These are phyloP conservation scores for Actinostola sp. DNA, from an alignment of 92 coral and sea anemone genomes.

Conservation along the genomic window DNA sequence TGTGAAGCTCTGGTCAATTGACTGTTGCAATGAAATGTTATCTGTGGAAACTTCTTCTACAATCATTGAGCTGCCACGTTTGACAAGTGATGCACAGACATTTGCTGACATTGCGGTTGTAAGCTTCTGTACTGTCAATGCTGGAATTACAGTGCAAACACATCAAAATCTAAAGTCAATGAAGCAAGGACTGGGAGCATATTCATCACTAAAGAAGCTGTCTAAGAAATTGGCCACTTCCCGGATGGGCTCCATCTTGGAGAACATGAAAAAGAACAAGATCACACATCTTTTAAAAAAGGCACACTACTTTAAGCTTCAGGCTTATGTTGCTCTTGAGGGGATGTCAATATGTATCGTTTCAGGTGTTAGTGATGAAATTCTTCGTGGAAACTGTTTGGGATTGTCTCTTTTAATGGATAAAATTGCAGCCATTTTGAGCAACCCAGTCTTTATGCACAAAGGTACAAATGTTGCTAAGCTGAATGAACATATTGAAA, in stretches of 20 bases:
- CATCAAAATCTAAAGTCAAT: slow-evolving; percentile 6
- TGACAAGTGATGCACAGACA: not conserved
- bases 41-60: not conserved
- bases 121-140: slow-evolving; percentile 13
- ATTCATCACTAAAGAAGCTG: slow-evolving; percentile 4
- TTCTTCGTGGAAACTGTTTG: slow-evolving; percentile 24
- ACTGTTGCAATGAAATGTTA: not conserved
- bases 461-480: not conserved
- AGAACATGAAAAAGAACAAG: slow-evolving; percentile 17
- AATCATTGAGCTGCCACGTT: slow-evolving; percentile 1
- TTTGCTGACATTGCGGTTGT: slow-evolving; percentile 22
- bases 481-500: not conserved
- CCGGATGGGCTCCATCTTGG: slow-evolving; percentile 7
- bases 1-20: not conserved
- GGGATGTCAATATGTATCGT: slow-evolving; percentile 45
- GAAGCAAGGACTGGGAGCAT: slow-evolving; percentile 19
- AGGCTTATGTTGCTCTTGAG: slow-evolving; percentile 61
- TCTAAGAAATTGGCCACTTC: not conserved
- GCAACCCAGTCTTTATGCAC: not conserved
- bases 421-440: slow-evolving; percentile 42
- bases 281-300: slow-evolving; percentile 37
- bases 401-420: slow-evolving; percentile 46
- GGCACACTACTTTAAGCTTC: slow-evolving; percentile 46
- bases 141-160: not conserved
- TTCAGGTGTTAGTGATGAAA: slow-evolving; percentile 4